Conservation (phyloP, 1,140 invertebrate species). For the Branchinecta lynchi region DNA sequence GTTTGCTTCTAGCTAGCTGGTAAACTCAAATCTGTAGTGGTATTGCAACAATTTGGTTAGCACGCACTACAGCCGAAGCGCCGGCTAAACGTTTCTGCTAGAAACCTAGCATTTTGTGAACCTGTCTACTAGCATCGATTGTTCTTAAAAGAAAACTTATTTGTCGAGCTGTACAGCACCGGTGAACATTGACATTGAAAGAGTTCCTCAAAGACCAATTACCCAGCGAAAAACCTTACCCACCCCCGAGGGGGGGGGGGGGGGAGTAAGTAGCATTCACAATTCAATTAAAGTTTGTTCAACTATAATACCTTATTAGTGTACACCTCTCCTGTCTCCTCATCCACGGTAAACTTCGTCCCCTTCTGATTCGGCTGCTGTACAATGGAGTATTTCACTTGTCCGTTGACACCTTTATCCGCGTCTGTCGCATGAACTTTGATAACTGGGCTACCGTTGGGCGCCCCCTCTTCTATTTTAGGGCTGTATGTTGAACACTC, state of each 20-base stretch:
- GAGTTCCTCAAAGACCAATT: not conserved
- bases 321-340: constrained; percentile 80
- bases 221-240: too few species aligned
- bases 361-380: constrained; percentile 92
- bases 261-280: constrained; percentile 15
- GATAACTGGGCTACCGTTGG: constrained; percentile 78
- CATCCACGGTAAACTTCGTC: constrained; percentile 84
- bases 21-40: too few species aligned
- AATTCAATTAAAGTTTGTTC: constrained; percentile 19
- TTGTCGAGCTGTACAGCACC: too few species aligned
- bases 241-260: too few species aligned
- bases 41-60: too few species aligned
- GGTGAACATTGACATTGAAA: not conserved
- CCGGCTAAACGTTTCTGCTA: too few species aligned
- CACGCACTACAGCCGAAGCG: too few species aligned
- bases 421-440: constrained; percentile 82
- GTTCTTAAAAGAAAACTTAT: too few species aligned
- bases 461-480: constrained; percentile 79
- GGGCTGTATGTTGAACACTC: constrained; percentile 79
- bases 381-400: constrained; percentile 87
- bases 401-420: constrained; percentile 83
- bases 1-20: too few species aligned
- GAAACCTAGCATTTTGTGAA: too few species aligned
- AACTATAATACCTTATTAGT: constrained; percentile 65
- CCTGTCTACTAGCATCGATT: too few species aligned